Base-by-base conservation (phyloP, 1,140 invertebrate genomes). In the Anagrus nilaparvatae region DNA sequence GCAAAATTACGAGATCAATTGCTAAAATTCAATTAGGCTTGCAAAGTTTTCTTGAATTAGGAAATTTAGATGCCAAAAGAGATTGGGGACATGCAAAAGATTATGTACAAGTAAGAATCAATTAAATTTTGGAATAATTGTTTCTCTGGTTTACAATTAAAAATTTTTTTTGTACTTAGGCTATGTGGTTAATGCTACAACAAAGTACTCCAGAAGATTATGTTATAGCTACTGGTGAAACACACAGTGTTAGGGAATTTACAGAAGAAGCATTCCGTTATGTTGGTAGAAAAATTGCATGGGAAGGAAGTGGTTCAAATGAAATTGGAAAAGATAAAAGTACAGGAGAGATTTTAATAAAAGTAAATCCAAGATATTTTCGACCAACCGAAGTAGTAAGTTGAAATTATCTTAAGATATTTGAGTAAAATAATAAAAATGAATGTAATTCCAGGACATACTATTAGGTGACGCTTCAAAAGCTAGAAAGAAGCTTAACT, bases 121-220 rank as follows among this genome's bases (percentile, higher is more conserved):
- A 30, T 5, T n/a, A 8, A 8, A n/a, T 8, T 30, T 10, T 30
- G 12, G 8, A 19, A 18, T 7, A 23, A 9, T 37, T 14, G 9
- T 9, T 40, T 31, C 8, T 27, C 29, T 2, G 17, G 21, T 12
- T 9, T 10, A 23, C 12, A 32, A 43, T 28, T 23, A 24, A 14
- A 20, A 29, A 32, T 30, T 47, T 46, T n/a, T n/a, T n/a, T n/a
- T n/a, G 61, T 69, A 37, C 24, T 5, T 57, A 94, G 85, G 96
- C 94, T 9, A 99, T 99, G 97, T 99, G 95, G 95, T 63, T 95
- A 58, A 99, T 99, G 89, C 70, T 99, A n/a, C 97, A 99, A 64
- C 84, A 89, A 61, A 78, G 92, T 0, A 66, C 70, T 30, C 87
- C 96, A 1, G 87, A 97, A 34, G 95, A 99, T 70, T 99, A 86